Evolutionary conservation across 2,888 invertebrate species (phyloP).

Genomic region (Drosophila aldrichi): DNA sequence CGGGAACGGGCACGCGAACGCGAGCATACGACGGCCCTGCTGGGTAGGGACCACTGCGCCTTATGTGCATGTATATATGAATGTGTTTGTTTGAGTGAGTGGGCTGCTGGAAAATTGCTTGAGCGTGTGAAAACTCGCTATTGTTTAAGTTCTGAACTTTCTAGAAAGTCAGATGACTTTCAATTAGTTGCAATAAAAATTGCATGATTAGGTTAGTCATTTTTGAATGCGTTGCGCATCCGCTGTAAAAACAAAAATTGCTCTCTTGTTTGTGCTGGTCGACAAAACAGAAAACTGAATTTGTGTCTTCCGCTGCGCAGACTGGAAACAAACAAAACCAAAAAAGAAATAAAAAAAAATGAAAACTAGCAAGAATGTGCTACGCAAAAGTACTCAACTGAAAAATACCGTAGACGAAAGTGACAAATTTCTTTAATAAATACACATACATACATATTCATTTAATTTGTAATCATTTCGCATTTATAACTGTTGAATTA

Average conservation of each 20-base stretch:
- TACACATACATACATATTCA: neutral
- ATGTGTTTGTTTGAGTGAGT: constrained; percentile 2
- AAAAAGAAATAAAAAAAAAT: constrained; percentile 17
- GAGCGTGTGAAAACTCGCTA: constrained; percentile 50
- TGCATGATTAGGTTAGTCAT: constrained; percentile 51
- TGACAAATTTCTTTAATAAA: neutral
- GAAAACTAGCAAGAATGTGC: constrained; percentile 9
- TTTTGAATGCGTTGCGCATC: constrained; percentile 58
- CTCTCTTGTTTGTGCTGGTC: constrained; percentile 35
- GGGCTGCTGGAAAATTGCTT: constrained; percentile 20
- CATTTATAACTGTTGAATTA: neutral
- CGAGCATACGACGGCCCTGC: neutral
- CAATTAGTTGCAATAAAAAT: constrained; percentile 48
- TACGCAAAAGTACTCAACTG: neutral
- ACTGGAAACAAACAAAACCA: constrained; percentile 29
- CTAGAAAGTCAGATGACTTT: constrained; percentile 51
- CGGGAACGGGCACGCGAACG: neutral
- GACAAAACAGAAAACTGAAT: constrained; percentile 50
- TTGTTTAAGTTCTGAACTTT: constrained; percentile 40
- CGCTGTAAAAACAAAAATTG: constrained; percentile 43
- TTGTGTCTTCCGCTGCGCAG: constrained; percentile 64
- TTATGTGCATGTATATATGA: neutral
- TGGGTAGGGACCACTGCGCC: constrained; percentile 1
- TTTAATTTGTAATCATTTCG: neutral
- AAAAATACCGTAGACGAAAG: neutral